Percentiles rank a stretch among this genome's conserved stretches.
Evolutionary conservation across 2,888 invertebrate species (phyloP).

Genomic region (Stenodema calcarata): DNA sequence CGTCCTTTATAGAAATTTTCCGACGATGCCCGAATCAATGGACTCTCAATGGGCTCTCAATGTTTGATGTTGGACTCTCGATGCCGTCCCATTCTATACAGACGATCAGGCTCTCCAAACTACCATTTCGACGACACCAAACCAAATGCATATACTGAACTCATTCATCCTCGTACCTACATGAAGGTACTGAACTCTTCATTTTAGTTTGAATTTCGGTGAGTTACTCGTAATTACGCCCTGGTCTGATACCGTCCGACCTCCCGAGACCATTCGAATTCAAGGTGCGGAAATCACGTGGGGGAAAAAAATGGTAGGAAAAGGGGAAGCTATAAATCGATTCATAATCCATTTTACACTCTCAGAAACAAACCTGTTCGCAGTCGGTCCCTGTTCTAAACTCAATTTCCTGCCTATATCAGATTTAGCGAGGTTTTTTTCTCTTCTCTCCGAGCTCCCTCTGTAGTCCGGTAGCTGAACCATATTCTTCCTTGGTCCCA

Average conservation of each 20-base stretch:
- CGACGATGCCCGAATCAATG: too few species aligned
- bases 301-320: conserved; percentile 24
- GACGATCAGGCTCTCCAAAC: too few species aligned
- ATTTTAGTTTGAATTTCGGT: not conserved
- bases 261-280: not conserved
- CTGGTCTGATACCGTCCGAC: not conserved
- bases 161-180: too few species aligned
- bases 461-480: not conserved
- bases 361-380: conserved; percentile 50
- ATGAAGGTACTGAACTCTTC: too few species aligned
- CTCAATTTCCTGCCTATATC: conserved; percentile 48
- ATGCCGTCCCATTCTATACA: too few species aligned
- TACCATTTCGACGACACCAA: too few species aligned
- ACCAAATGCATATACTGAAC: too few species aligned
- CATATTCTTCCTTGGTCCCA: not conserved
- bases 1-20: too few species aligned
- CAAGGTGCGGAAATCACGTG: not conserved
- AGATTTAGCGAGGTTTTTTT: conserved; percentile 23
- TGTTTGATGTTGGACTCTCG: too few species aligned
- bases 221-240: not conserved
- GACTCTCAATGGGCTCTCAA: too few species aligned
- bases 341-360: conserved; percentile 51
- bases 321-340: conserved; percentile 48
- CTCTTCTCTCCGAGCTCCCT: not conserved
- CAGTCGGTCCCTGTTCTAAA: conserved; percentile 6